Evolutionary conservation across 2,797 vertebrate genomes (phyloP), one percentile per base, ranked within the genome.

Genomic region (Trachops cirrhosus): DNA sequence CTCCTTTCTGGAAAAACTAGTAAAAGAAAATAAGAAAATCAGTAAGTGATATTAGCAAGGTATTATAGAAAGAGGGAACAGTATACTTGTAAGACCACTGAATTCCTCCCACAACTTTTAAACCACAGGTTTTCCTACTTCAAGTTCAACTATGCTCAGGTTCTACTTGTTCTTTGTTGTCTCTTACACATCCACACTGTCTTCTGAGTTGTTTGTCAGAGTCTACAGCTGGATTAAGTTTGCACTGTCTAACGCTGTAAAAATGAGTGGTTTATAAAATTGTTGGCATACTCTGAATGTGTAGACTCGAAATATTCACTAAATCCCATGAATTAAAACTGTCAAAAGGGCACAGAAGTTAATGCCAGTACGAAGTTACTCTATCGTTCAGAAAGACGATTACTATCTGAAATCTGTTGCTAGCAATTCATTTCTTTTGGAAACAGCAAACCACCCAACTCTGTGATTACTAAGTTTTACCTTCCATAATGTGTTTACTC

Each of bases 1-100:
- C 99, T 86, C 98, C 98, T 94, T 99, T 99, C 98, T 99, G 99
- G 98, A 99, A 99, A 97, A 99, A 99, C 99, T 99, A 97, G 2
- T 77, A 80, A 87, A 93, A 93, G 46, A 93, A 86, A 96, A 37
- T 4, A 67, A 78, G 48, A 16, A 48, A 32, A 24, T 73, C 18
- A 82, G 21, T 21, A 68, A 86, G 37, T 46, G 12, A 5, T 32
- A 37, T 32, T 21, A 90, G 44, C 37, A 24, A 73, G 64, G 41
- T 15, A 88, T 73, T 74, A 41, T 21, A 44, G 79, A 46, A 79
- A 39, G 6, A 82, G 18, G n/a, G 8, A 77, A 52, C 2, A 44
- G 16, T n/a, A 21, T 1, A 67, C 34, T 44, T 78, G 3, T 41
- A 79, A 57, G 59, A 50, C 37, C 34, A 80, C 26, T 34, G 22